Evolutionary conservation across 2,888 invertebrate species (phyloP).

Genomic region (Drosophila atripex): DNA sequence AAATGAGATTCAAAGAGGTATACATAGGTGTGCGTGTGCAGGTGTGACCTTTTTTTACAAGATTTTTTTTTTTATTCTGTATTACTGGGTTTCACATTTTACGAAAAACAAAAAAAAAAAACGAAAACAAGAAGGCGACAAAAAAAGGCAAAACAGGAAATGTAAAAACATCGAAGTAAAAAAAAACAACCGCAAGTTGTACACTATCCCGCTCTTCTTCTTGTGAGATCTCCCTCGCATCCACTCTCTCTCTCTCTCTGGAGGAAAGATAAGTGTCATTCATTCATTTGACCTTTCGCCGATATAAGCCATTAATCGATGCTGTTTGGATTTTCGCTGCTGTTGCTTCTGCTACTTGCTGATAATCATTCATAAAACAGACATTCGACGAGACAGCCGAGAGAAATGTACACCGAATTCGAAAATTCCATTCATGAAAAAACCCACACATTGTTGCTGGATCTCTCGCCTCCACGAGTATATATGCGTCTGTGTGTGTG

Average conservation of each 20-base stretch:
- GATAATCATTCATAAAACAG: no score
- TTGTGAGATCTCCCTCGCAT: background rate
- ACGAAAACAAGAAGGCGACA: constrained; percentile 35
- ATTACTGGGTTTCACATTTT: constrained; percentile 20
- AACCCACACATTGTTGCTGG: constrained; percentile 74
- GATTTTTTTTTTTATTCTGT: constrained; percentile 49
- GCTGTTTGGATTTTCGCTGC: constrained; percentile 10
- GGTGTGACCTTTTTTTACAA: constrained; percentile 31
- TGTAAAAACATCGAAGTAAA: constrained; percentile 70
- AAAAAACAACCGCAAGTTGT: constrained; percentile 53
- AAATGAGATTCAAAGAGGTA: constrained; percentile 41
- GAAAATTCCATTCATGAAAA: constrained; percentile 79
- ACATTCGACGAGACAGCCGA: constrained; percentile 50
- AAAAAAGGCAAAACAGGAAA: constrained; percentile 73
- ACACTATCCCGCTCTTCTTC: constrained; percentile 10
- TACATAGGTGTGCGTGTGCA: constrained; percentile 56
- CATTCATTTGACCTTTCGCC: constrained; percentile 70
- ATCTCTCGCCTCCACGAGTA: constrained; percentile 19
- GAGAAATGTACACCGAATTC: constrained; percentile 79
- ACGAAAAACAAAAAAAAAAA: no score
- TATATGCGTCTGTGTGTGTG: constrained; percentile 46
- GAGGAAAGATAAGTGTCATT: constrained; percentile 50
- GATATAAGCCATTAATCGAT: constrained; percentile 67
- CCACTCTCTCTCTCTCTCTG: background rate
- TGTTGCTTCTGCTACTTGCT: constrained; percentile 31